Evolutionary conservation across 1,140 invertebrate species (phyloP), one percentile per base, ranked within the genome.

Genomic region (Tetramorium parvispinum): DNA sequence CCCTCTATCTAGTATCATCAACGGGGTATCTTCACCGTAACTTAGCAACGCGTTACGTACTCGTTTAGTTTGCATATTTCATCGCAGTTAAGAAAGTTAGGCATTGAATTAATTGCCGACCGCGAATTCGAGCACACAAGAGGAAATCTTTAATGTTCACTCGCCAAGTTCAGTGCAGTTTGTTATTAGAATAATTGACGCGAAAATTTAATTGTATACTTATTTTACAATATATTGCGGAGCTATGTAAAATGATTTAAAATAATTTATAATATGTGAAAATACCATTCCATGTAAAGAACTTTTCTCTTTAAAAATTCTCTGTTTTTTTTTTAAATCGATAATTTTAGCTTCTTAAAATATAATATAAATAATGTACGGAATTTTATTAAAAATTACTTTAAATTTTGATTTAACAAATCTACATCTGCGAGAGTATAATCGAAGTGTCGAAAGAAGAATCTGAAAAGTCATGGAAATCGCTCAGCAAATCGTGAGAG

Each of bases 31-130:
- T 73, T 57, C 32, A 13, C 46, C n/a, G 53, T 53, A 73, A 83
- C 68, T 83, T 49, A 46, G 68, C 27, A 59, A 82, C 51, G 66
- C 40, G 55, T 59, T 83, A 83, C 8, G 53, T 61, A 70, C 53
- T 46, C 66, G 24, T 57, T 82, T 70, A 75, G 79, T 75, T 83
- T 83, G 79, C 53, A 83, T 83, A 83, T 83, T 83, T 83, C n/a
- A 83, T 83, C 40, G 71, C 40, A 32, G 40, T 83, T 83, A 75
- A 49, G 40, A 61, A 83, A 83, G 68, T 83, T 83, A 73, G 40
- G 40, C 66, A 43, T 73, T 21, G 21, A 73, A 83, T 73, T 83
- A 83, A 75, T 66, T 59, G 53, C 51, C 37, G 68, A n/a, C 49
- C 46, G 40, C 40, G 68, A 75, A 83, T 83, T 75, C 13, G 16